phyloP scores from a whole-genome alignment of 2,888 invertebrate genomes.

The Agriopis aurantiaria region DNA sequence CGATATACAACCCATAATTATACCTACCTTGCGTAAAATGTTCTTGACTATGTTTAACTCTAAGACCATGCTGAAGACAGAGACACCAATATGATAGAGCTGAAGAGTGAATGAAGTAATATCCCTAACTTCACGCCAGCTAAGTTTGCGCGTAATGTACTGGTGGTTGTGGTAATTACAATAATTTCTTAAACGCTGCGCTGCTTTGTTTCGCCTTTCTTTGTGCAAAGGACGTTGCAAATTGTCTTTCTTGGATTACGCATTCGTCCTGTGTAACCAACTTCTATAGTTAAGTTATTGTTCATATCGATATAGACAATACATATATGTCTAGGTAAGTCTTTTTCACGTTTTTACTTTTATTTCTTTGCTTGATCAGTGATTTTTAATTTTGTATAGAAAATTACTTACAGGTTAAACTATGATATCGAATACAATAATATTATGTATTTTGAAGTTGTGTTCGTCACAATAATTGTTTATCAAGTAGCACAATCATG shows the following conservation, averaged over 20 bases:
- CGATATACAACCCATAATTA: too few species aligned
- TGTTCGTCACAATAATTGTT: too few species aligned
- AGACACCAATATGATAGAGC: not conserved
- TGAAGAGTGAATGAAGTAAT: not conserved
- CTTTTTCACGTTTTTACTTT: too few species aligned
- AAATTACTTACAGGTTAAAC: too few species aligned
- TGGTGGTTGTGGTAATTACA: conserved; percentile 29
- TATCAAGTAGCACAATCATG: too few species aligned
- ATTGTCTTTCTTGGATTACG: conserved; percentile 30
- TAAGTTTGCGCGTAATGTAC: not conserved
- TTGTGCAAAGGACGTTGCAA: conserved; percentile 40
- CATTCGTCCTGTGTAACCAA: not conserved
- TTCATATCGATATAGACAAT: not conserved
- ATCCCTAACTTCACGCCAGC: not conserved
- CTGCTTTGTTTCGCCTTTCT: conserved; percentile 44
- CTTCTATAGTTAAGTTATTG: conserved; percentile 1
- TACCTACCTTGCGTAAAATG: too few species aligned
- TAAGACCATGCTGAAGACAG: not conserved
- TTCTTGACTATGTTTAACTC: not conserved
- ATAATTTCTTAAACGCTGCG: conserved; percentile 23
- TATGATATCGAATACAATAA: too few species aligned
- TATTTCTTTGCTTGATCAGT: too few species aligned
- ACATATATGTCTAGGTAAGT: too few species aligned
- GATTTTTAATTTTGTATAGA: too few species aligned
- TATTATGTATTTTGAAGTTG: not conserved